These are phyloP conservation scores for Melopsittacus undulatus DNA, from an alignment of 2,797 vertebrate genomes.

Conservation along the genomic window DNA sequence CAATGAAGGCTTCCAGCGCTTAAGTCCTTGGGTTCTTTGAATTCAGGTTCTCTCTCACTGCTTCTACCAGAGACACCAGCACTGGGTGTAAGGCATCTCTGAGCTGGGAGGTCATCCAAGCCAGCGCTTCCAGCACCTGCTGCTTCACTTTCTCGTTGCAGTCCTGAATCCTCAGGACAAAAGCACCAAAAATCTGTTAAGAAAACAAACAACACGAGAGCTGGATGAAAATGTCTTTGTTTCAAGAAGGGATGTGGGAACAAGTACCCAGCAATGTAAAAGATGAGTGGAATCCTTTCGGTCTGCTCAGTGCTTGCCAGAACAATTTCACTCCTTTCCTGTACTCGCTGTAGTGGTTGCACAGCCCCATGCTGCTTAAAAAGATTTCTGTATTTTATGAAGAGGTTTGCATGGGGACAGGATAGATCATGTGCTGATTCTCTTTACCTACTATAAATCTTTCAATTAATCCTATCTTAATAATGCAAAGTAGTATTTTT, in stretches of 20 bases:
- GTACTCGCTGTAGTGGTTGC: not conserved
- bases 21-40: constrained; percentile 65
- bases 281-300: not conserved
- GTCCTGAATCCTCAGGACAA: constrained; percentile 74
- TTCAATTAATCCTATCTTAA: no score
- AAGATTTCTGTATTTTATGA: not conserved
- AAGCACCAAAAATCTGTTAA: constrained; percentile 74
- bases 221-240: not conserved
- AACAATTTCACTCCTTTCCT: not conserved
- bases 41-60: constrained; percentile 73
- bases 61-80: constrained; percentile 45
- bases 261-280: not conserved
- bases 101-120: constrained; percentile 57
- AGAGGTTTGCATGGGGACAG: not conserved
- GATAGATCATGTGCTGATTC: not conserved
- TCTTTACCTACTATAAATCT: not conserved
- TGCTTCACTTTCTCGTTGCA: constrained; percentile 77
- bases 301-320: not conserved
- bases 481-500: no score
- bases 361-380: not conserved
- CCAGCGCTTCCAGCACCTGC: constrained; percentile 53
- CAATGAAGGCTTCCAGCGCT: constrained; percentile 46
- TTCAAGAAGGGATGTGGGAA: not conserved
- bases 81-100: constrained; percentile 57
- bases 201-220: not conserved